Base-by-base conservation (phyloP, 2,113 vertebrate genomes). In the Oreochromis spilurus region DNA sequence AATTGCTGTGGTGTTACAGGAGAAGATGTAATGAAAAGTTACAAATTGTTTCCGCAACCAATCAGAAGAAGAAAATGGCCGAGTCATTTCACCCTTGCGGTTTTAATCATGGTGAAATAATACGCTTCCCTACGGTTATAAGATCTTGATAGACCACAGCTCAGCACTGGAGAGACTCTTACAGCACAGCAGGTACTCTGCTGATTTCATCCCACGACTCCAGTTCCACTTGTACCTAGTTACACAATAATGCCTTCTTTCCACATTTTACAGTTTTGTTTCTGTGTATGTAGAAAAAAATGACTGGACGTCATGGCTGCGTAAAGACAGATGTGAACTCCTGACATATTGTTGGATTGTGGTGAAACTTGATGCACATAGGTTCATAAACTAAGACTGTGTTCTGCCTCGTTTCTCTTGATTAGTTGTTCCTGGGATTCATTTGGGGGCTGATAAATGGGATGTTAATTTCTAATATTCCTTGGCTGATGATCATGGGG, bases 81-180 rank as follows among this genome's bases (percentile, higher is more conserved):
- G 48, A 85, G 86, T 70, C 85, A 84, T 92, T 92, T 89, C 81
- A 72, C 29, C 87, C 91, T 89, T 62, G 87, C 95, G 93, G 81
- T 94, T 94, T 85, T 89, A 93, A 94, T 95, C 94, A 94, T 65
- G 79, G 82, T 80, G 89, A 89, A 92, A 95, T 92, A 90, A 86
- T 91, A 72, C 83, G 88, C 91, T 81, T 91, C 89, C 79, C 80
- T 60, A 78, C 70, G 77, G 90, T 90, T 75, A 83, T 79, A 84
- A 55, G 29, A 77, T 77, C 45, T 77, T 77, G 45, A 77, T 77
- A 77, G 45, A 34, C 72, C 45, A 77, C 72, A 77, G 72, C 86
- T 87, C 87, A 81, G 84, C 54, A 53, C 86, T 86, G 29, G 80
- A 84, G 85, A 77, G 55, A 26, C 6, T 6, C 72, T n/a, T 43